These are phyloP conservation scores for Nemoura dubitans DNA, from an alignment of 2,888 invertebrate species.

Conservation along the genomic window DNA sequence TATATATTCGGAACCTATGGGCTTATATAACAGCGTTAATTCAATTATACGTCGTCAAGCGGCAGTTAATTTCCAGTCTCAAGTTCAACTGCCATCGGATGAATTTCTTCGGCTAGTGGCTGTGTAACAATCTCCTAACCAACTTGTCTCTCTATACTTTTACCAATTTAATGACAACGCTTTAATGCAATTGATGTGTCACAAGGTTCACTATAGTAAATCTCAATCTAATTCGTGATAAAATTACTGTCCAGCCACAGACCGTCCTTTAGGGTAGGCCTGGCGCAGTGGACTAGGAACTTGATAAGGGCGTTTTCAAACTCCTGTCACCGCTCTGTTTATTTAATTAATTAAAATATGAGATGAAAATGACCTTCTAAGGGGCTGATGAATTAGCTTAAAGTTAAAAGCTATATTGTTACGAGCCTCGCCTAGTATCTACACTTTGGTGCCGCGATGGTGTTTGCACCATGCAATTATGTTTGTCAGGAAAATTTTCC, in stretches of 20 bases:
- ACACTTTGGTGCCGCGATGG: background rate
- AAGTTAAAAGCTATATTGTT: background rate
- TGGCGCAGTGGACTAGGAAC: background rate
- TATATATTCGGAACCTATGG: no score
- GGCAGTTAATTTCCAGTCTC: no score
- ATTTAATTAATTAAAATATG: slow-evolving; percentile 42
- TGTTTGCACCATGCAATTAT: background rate
- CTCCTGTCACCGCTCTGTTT: slow-evolving; percentile 40
- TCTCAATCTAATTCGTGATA: background rate
- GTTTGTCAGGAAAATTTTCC: background rate
- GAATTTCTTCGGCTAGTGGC: no score
- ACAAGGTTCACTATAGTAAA: background rate
- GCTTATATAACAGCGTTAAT: no score
- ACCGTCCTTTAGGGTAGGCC: background rate
- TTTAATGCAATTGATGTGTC: background rate
- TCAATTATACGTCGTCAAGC: no score
- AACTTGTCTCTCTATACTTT: background rate
- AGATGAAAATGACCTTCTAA: slow-evolving; percentile 16
- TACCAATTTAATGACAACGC: background rate
- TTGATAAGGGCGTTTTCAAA: slow-evolving; percentile 38
- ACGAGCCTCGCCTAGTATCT: slow-evolving; percentile 1
- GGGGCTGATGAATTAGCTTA: background rate
- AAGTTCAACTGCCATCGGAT: no score
- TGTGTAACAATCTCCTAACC: no score
- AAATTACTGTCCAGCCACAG: background rate